These are phyloP conservation scores for Gambusia holbrooki DNA, from an alignment of 2,113 vertebrate genomes.

Conservation along the genomic window DNA sequence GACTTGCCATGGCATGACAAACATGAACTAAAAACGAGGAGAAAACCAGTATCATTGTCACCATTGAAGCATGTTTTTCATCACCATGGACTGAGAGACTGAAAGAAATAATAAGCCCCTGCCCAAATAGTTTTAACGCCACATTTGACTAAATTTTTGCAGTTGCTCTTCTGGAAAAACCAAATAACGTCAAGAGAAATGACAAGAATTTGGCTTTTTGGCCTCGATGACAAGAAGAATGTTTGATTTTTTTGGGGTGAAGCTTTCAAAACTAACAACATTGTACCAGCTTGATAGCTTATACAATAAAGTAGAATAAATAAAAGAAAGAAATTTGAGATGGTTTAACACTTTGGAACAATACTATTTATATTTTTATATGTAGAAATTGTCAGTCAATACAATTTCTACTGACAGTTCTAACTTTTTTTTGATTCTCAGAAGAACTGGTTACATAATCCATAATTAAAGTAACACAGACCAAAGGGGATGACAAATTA, in stretches of 20 bases:
- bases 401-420: background rate
- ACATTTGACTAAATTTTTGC: too few species aligned
- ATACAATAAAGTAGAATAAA: background rate
- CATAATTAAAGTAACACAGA: background rate
- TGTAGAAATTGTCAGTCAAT: too few species aligned
- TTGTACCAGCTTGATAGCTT: background rate
- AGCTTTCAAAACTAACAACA: background rate
- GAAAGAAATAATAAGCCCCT: background rate
- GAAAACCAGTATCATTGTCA: background rate
- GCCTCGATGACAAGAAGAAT: background rate
- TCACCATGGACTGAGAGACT: background rate
- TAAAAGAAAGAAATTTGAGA: too few species aligned
- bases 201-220: background rate
- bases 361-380: too few species aligned
- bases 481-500: background rate
- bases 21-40: background rate
- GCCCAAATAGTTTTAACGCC: background rate
- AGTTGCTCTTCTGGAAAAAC: background rate
- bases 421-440: background rate
- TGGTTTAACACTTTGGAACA: too few species aligned
- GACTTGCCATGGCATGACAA: background rate
- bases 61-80: background rate
- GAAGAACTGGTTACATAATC: background rate
- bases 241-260: background rate
- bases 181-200: background rate